These are phyloP conservation scores for Drosophila phalerata DNA, from an alignment of 2,888 invertebrate species.

Conservation along the genomic window DNA sequence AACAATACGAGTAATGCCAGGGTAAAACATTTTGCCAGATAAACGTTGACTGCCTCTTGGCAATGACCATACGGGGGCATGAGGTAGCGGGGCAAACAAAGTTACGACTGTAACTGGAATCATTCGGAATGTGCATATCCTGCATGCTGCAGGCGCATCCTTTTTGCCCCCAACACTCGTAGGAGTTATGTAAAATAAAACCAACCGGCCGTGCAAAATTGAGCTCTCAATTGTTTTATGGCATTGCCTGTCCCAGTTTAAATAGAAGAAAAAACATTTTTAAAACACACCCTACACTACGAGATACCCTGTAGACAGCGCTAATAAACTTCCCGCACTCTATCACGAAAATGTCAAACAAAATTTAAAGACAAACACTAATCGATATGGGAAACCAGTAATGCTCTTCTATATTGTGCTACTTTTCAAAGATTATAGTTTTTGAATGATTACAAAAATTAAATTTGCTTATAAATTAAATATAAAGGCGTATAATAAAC, in stretches of 20 bases:
- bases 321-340: neutral
- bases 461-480: no score
- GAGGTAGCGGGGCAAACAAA: slow-evolving; percentile 55
- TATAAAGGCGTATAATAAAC: no score
- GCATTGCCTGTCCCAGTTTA: slow-evolving; percentile 46
- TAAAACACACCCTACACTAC: neutral
- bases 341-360: neutral
- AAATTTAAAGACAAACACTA: no score
- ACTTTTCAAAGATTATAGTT: no score
- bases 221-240: slow-evolving; percentile 78
- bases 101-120: slow-evolving; percentile 68
- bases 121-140: slow-evolving; percentile 65
- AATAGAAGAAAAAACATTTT: neutral
- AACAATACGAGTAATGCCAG: slow-evolving; percentile 66
- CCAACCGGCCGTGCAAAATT: slow-evolving; percentile 67
- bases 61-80: neutral
- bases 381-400: no score
- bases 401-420: no score
- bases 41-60: slow-evolving; percentile 58
- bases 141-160: slow-evolving; percentile 52
- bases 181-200: slow-evolving; percentile 69
- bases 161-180: slow-evolving; percentile 22
- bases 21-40: slow-evolving; percentile 74
- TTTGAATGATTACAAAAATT: no score
- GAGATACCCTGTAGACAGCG: slow-evolving; percentile 3